Evolutionary conservation across 2,888 invertebrate genomes (phyloP).

Genomic region (Tachystola acroxantha): DNA sequence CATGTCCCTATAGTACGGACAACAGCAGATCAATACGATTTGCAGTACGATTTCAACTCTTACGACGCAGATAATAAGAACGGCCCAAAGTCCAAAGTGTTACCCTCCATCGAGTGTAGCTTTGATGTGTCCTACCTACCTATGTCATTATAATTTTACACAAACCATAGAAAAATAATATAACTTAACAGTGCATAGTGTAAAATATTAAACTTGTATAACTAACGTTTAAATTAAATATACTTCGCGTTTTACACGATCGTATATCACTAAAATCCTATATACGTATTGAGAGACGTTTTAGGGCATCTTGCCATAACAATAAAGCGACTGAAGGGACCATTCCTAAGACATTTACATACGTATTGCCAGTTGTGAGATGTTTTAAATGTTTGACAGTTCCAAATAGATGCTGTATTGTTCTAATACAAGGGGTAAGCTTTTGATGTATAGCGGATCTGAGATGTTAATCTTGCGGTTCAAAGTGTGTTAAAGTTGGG

Average conservation of each 20-base stretch:
- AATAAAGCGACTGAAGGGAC: constrained; percentile 55
- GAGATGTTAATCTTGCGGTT: constrained; percentile 19
- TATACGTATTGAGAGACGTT: constrained; percentile 43
- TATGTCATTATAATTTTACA: too few species aligned
- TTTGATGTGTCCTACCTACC: too few species aligned
- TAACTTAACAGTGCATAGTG: too few species aligned
- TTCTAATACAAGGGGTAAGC: constrained; percentile 23
- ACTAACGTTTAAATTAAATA: too few species aligned
- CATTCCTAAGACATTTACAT: constrained; percentile 56
- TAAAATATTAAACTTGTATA: too few species aligned
- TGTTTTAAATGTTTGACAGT: constrained; percentile 70
- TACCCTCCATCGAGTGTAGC: too few species aligned
- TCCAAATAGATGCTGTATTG: constrained; percentile 44
- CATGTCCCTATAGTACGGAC: too few species aligned
- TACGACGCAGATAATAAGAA: too few species aligned
- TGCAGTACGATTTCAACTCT: too few species aligned
- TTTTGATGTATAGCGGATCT: constrained; percentile 23
- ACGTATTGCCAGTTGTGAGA: constrained; percentile 45
- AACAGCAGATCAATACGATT: too few species aligned
- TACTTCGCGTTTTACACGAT: constrained; percentile 5
- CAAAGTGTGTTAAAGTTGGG: constrained; percentile 16
- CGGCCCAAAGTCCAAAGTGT: too few species aligned
- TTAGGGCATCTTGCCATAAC: constrained; percentile 66
- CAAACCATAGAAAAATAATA: too few species aligned
- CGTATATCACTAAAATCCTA: constrained; percentile 47